Percentiles rank a stretch among this genome's conserved stretches.
phyloP scores from a whole-genome alignment of 2,113 vertebrate genomes.

The Protobothrops mucrosquamatus region DNA sequence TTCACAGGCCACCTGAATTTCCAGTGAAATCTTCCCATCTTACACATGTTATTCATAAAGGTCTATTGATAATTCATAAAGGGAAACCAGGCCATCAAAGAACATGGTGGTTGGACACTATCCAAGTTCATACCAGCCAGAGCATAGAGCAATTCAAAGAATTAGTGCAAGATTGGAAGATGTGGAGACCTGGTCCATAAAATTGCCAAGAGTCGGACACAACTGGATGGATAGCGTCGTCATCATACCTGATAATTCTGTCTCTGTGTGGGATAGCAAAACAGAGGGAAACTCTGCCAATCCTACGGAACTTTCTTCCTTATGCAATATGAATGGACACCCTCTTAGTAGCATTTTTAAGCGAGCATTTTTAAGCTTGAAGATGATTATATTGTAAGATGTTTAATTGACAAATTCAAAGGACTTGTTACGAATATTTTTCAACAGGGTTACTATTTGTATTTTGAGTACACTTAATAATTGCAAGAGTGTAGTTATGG shows the following conservation, averaged over 20 bases:
- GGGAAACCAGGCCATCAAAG: no score
- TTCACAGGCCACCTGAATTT: no score
- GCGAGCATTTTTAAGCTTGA: background rate
- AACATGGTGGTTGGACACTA: background rate
- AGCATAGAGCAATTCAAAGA: background rate
- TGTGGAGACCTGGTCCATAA: background rate
- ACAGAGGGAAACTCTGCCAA: background rate
- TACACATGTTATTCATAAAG: no score
- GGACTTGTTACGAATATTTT: background rate
- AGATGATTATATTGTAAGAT: background rate
- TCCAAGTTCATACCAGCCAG: background rate
- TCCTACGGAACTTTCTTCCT: background rate
- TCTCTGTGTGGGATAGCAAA: background rate
- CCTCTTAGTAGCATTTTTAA: background rate
- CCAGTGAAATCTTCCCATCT: no score
- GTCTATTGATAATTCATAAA: no score
- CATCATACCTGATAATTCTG: background rate
- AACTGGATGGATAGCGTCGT: background rate
- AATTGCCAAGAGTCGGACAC: background rate
- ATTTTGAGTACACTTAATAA: background rate
- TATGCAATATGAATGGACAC: background rate
- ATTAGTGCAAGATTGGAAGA: background rate
- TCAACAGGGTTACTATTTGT: background rate
- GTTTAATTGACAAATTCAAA: background rate
- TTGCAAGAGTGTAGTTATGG: background rate